Evolutionary conservation across 35 echinoderm and acorn worm genomes (phyloP).

Genomic region (Stichopus chloronotus): DNA sequence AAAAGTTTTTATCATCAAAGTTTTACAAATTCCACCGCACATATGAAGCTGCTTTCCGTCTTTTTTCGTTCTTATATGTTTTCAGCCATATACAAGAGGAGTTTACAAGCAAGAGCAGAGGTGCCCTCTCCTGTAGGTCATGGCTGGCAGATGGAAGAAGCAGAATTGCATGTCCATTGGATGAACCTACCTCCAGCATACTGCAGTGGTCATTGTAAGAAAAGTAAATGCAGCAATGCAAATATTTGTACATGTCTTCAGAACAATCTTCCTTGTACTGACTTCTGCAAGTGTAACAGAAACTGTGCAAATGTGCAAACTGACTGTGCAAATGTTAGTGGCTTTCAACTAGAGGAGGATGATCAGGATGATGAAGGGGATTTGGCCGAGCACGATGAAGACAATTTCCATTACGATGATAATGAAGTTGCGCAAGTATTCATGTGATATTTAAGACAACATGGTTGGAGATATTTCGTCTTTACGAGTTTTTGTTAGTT

Average conservation of each 20-base stretch:
- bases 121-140: constrained; percentile 58
- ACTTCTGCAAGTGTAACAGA: constrained; percentile 63
- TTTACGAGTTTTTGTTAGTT: too few species aligned
- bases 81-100: constrained; percentile 44
- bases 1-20: too few species aligned
- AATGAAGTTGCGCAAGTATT: too few species aligned
- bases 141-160: constrained; percentile 65
- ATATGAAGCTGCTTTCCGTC: not conserved
- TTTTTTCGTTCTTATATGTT: not conserved
- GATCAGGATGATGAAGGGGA: not conserved
- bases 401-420: not conserved
- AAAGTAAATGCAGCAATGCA: constrained; percentile 27
- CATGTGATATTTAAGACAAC: too few species aligned
- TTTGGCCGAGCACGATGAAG: constrained; percentile 3
- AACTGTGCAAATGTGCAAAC: too few species aligned
- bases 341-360: not conserved
- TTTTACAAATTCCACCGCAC: not conserved
- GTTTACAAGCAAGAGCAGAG: constrained; percentile 37
- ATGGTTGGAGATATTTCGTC: too few species aligned
- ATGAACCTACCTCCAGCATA: constrained; percentile 59
- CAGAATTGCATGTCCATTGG: constrained; percentile 24
- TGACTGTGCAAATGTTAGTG: not conserved
- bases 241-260: constrained; percentile 14
- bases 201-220: constrained; percentile 59
- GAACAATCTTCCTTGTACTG: constrained; percentile 65